Base-by-base conservation (phyloP, 1,140 invertebrate genomes). In the Pseudomyrmex cubaensis region DNA sequence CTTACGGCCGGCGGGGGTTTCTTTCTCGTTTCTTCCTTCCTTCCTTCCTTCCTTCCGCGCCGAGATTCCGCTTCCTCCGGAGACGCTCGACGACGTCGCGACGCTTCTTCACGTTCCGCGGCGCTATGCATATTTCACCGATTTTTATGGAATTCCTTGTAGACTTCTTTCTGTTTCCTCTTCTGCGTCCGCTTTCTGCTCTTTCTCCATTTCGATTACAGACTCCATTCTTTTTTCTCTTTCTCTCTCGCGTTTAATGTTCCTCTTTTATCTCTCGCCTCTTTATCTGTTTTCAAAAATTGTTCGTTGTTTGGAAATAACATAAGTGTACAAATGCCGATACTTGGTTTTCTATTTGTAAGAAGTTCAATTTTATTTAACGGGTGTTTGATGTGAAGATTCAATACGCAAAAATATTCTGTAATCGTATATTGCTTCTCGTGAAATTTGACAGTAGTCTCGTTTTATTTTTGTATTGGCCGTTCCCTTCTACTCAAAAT, bases 41-140 rank as follows among this genome's bases (percentile, higher is more conserved):
- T 77, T 85, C 84, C 64, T 88, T 89, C 64, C 67, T 72, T 86
- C 72, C 83, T 77, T 85, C 84, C 85, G 85, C 74, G 88, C 87
- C 70, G 87, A 90, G 91, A 92, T 92, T 93, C 87, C 84, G 85
- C 85, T 89, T 82, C 92, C 91, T 86, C 90, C 62, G 54, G 91
- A 85, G 91, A 93, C 88, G 75, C 87, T 89, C 73, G 70, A 91
- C 85, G 89, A 92, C 87, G 85, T 87, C 77, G 84, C 85, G 83
- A 89, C 89, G 88, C 87, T 88, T 85, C 87, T 90, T 77, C 87
- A 85, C 91, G 87, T 90, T 92, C 85, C 87, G 85, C 86, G 90
- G 84, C 83, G 88, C 90, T 92, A 92, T 92, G 92, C 92, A 93
- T 93, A 93, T 93, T 92, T 93, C 90, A 93, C 92, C 88, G 87